A percentile compares a stretch with the other conserved stretches of the same genome.
Conservation (phyloP, 2,113 vertebrate species). For the Corydoras maculifer region DNA sequence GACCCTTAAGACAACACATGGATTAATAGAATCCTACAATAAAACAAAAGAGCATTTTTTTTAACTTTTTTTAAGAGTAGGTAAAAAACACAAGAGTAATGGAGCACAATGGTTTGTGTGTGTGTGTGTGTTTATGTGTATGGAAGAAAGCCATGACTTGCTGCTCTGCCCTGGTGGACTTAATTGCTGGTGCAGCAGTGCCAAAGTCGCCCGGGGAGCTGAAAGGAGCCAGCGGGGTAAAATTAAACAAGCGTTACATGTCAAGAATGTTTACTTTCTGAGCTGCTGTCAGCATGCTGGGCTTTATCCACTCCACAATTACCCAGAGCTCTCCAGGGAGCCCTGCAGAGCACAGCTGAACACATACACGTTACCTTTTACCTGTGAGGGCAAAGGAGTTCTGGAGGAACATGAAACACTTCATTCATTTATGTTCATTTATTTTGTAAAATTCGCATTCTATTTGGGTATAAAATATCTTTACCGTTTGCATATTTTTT, state of each 20-base stretch:
- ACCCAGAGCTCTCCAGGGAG: conserved; percentile 28
- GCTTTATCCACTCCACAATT: conserved; percentile 56
- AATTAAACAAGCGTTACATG: conserved; percentile 68
- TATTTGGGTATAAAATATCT: too few relatives aligned
- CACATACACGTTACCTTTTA: too few relatives aligned
- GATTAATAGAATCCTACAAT: too few relatives aligned
- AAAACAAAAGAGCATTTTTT: not conserved
- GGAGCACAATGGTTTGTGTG: not conserved
- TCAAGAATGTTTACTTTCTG: conserved; percentile 66
- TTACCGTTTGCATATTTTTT: too few relatives aligned
- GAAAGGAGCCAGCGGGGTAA: conserved; percentile 43
- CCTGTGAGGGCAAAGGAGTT: too few relatives aligned
- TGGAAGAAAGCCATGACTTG: conserved; percentile 37
- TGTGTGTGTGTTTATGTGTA: conserved; percentile 29
- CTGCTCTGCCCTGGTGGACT: conserved; percentile 29
- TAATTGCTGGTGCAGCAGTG: conserved; percentile 42
- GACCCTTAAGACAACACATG: too few relatives aligned
- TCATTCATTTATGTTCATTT: too few relatives aligned
- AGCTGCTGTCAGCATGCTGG: conserved; percentile 56
- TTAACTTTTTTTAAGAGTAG: conserved; percentile 11
- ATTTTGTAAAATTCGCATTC: too few relatives aligned
- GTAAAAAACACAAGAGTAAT: conserved; percentile 5
- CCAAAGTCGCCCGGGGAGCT: conserved; percentile 41
- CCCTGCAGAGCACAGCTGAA: conserved; percentile 24
- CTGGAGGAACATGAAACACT: too few relatives aligned